phyloP scores from a whole-genome alignment of 2,113 vertebrate genomes.

The Guaruba guarouba region DNA sequence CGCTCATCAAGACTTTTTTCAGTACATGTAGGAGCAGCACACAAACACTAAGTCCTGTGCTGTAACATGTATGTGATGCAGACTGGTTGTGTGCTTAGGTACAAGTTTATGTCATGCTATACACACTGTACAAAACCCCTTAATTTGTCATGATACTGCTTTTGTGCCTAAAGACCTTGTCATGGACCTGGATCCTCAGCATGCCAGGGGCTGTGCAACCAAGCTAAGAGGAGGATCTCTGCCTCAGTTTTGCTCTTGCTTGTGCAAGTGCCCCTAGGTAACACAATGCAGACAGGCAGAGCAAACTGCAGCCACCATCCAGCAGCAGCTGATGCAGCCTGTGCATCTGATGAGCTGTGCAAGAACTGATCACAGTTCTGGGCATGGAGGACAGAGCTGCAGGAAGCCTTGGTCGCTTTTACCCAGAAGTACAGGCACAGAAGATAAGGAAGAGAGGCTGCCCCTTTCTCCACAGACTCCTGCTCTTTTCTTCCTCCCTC shows the following conservation, averaged over 20 bases:
- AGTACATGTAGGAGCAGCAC: neutral
- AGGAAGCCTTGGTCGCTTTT: neutral
- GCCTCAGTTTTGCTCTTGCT: neutral
- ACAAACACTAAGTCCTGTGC: neutral
- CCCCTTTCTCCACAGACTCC: neutral
- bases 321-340: neutral
- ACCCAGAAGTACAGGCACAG: neutral
- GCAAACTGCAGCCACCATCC: neutral
- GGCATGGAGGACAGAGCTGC: neutral
- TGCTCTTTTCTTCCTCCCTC: neutral
- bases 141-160: fast-evolving
- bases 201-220: neutral
- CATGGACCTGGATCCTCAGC: neutral
- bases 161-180: neutral
- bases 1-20: neutral
- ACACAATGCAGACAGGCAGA: neutral
- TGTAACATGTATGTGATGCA: fast-evolving
- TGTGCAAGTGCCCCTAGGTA: neutral
- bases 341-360: neutral
- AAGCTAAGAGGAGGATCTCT: neutral
- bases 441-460: neutral
- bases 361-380: neutral
- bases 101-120: neutral
- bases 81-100: neutral
- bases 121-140: neutral